Conservation (phyloP, 2,113 vertebrate species). For the Periophthalmodon schlosseri region DNA sequence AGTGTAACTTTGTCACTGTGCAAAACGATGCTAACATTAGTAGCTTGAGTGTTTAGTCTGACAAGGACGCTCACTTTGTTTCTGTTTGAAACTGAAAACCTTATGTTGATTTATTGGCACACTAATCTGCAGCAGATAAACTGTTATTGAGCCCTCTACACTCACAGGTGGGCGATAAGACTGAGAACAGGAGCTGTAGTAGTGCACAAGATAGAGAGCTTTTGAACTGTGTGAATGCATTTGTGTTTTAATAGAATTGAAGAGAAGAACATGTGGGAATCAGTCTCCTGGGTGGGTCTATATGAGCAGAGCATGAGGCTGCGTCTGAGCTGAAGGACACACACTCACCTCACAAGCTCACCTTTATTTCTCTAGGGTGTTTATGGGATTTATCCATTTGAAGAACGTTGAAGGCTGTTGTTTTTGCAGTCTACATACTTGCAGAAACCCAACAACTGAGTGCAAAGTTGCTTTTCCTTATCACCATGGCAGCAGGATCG, state of each 20-base stretch:
- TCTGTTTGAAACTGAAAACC: background rate
- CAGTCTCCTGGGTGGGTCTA: background rate
- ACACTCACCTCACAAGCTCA: background rate
- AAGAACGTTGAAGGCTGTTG: background rate
- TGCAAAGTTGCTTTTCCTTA: constrained; percentile 4
- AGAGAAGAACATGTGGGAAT: background rate
- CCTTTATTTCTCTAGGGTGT: background rate
- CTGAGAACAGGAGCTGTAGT: background rate
- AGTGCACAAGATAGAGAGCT: background rate
- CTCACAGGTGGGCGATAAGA: background rate
- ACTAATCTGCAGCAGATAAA: background rate
- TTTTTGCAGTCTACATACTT: background rate
- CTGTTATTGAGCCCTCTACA: background rate
- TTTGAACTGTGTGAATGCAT: background rate
- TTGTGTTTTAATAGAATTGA: background rate
- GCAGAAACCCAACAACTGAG: background rate
- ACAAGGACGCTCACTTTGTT: background rate
- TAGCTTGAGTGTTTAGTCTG: background rate
- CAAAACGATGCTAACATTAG: background rate
- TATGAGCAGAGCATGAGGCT: background rate
- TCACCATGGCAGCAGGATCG: constrained; percentile 26
- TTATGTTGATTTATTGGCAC: background rate
- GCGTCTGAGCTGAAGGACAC: background rate
- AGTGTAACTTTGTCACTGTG: background rate
- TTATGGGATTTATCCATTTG: constrained; percentile 3